Percentiles rank a stretch among this genome's conserved stretches.
Conservation (phyloP, 2,113 vertebrate species). For the Catharus bicknelli region DNA sequence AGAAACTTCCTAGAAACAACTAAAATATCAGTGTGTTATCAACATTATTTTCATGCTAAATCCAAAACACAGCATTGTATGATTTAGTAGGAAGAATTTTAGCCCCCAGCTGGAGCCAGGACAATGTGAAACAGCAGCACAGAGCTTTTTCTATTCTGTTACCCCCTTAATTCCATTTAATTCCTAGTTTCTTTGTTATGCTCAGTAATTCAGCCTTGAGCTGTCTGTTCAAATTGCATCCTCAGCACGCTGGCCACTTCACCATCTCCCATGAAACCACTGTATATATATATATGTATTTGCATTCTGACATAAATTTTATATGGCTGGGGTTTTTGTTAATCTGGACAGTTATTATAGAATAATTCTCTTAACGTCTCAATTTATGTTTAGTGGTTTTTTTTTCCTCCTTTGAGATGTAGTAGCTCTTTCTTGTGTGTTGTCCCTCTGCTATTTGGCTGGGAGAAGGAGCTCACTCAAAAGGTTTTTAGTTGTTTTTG, state of each 20-base stretch:
- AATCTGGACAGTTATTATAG: not conserved
- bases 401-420: not conserved
- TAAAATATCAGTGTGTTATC: not conserved
- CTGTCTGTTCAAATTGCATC: not conserved
- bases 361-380: not conserved
- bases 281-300: not conserved
- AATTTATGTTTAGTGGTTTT: not conserved
- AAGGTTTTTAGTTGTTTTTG: rapidly evolving
- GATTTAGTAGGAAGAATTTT: not conserved
- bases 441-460: rapidly evolving
- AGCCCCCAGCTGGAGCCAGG: not conserved
- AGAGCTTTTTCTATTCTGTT: not conserved
- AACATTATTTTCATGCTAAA: not conserved
- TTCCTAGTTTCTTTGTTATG: not conserved
- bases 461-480: not conserved
- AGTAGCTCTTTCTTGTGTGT: not conserved
- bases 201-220: not conserved
- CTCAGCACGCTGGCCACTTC: not conserved
- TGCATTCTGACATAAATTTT: not conserved
- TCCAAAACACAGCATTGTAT: not conserved
- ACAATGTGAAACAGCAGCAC: not conserved
- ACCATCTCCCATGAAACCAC: not conserved
- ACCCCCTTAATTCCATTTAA: not conserved
- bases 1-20: not conserved
- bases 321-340: rapidly evolving